Conservation (phyloP, 2,888 invertebrate genomes). For the Invenusta paracnida region DNA sequence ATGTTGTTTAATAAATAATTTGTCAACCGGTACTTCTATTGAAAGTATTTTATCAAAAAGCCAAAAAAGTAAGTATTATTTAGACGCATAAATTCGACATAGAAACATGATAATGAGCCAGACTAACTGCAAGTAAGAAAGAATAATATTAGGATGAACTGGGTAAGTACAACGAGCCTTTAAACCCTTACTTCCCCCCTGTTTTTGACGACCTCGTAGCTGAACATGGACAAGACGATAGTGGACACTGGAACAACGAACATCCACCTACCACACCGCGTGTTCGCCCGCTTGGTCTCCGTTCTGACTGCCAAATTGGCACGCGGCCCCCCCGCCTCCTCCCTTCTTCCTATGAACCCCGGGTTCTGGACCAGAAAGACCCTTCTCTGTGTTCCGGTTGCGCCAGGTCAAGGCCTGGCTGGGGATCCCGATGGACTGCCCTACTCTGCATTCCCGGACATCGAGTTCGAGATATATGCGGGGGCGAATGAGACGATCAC, state of each 20-base stretch:
- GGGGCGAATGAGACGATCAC: not conserved
- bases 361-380: constrained; percentile 7
- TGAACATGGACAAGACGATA: constrained; percentile 67
- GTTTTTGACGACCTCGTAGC: too few relatives aligned
- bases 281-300: constrained; percentile 50
- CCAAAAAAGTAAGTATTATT: too few relatives aligned
- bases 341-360: not conserved
- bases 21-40: too few relatives aligned
- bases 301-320: not conserved
- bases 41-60: too few relatives aligned
- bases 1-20: too few relatives aligned
- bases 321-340: not conserved
- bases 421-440: not conserved
- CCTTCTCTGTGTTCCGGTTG: not conserved
- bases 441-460: constrained; percentile 12
- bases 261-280: constrained; percentile 64
- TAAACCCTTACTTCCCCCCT: too few relatives aligned
- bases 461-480: not conserved
- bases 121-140: too few relatives aligned
- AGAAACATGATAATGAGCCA: not conserved
- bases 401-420: not conserved
- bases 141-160: too few relatives aligned
- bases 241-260: constrained; percentile 69
- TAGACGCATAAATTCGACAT: too few relatives aligned
- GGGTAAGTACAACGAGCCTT: too few relatives aligned